Evolutionary conservation across 2,113 vertebrate species (phyloP), one percentile per base, ranked within the genome.

Genomic region (Macquaria ambigua): DNA sequence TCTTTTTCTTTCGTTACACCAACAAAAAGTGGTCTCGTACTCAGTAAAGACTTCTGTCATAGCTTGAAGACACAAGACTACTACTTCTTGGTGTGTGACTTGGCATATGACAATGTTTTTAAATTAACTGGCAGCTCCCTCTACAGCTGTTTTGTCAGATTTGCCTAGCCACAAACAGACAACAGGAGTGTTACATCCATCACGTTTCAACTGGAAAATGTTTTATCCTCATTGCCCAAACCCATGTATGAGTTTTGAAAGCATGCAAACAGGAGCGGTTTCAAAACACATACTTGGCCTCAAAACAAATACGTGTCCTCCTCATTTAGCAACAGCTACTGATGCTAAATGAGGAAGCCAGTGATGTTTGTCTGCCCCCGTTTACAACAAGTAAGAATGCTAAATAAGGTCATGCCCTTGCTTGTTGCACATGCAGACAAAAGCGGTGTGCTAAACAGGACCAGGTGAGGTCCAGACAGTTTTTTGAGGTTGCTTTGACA

Each of bases 391-490:
- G 70, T n/a, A 43, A 41, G 43, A 77, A 79, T 63, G 43, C 25
- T 59, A 73, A 84, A 82, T 46, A 75, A 77, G 78, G 77, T 82
- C 43, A 25, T 69, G 48, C 43, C 82, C 84, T 81, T 62, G 69
- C 74, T 61, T 81, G 78, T 76, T 74, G 71, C 46, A 70, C 80
- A 78, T n/a, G 66, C 50, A 81, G 72, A 74, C 68, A 71, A 63
- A 53, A 84, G 58, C 66, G 83, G 61, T 66, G 59, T 46, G 69
- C 16, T 76, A 43, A 85, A 74, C 74, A 75, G 39, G 41, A 77
- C 53, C 53, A 79, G 71, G 55, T 85, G 55, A 77, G 15, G 48
- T 61, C 18, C 20, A 50, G 14, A 41, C 50, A 16, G 21, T 41
- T 70, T 74, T 70, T 37, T 37, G 1, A 75, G 39, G 6, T 23